These are phyloP conservation scores for Bubo bubo DNA, from an alignment of 2,113 vertebrate genomes.

Conservation along the genomic window DNA sequence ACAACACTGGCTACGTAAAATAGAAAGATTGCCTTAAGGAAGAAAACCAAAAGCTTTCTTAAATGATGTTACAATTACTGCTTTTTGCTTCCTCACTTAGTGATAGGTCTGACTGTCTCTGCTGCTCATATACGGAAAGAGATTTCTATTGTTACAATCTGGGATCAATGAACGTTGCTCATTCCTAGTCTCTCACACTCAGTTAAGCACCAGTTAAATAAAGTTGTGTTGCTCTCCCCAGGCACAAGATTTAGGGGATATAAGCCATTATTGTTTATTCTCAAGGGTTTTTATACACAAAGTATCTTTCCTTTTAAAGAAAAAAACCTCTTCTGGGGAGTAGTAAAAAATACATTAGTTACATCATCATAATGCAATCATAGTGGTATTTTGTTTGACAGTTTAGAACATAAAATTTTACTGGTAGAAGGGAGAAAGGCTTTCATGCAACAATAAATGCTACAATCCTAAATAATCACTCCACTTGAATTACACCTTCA, in stretches of 20 bases:
- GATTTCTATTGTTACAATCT: neutral
- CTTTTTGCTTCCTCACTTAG: neutral
- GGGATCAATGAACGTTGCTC: neutral
- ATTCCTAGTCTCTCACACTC: neutral
- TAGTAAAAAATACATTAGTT: neutral
- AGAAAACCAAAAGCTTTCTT: neutral
- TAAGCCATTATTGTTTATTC: neutral
- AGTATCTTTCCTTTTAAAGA: neutral
- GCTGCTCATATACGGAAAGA: accelerated
- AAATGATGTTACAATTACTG: neutral
- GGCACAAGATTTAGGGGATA: neutral
- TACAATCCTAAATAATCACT: conserved; percentile 3
- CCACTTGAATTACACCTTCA: neutral
- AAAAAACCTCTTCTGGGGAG: neutral
- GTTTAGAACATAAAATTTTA: neutral
- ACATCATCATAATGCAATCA: neutral
- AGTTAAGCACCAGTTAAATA: neutral
- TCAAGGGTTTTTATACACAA: neutral
- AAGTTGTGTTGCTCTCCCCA: neutral
- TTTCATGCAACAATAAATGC: neutral
- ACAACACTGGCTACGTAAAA: neutral
- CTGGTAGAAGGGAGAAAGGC: neutral
- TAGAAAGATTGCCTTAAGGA: neutral
- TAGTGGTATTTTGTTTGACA: neutral
- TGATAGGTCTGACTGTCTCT: neutral